A percentile compares a stretch with the other conserved stretches of the same genome.
These are phyloP conservation scores for Eucera pruinosa DNA, from an alignment of 2,888 invertebrate species.

Conservation along the genomic window DNA sequence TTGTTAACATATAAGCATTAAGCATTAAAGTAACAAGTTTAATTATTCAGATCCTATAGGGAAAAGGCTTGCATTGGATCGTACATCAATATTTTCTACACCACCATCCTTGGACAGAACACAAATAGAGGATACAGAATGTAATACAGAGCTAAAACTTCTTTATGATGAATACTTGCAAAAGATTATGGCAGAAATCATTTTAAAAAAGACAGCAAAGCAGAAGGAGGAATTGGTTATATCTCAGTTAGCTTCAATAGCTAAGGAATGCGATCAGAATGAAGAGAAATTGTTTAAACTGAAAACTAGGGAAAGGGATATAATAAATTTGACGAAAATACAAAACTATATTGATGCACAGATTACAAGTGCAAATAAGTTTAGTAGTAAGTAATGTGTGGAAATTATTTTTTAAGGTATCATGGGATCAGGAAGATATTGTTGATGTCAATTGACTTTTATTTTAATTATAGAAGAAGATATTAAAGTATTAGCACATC, in stretches of 20 bases:
- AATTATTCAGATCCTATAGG: slow-evolving; percentile 18
- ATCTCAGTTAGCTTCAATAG: slow-evolving; percentile 61
- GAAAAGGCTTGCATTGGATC: slow-evolving; percentile 17
- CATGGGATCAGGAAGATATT: not conserved
- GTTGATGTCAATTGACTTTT: not conserved
- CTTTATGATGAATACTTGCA: slow-evolving; percentile 72
- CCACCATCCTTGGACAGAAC: slow-evolving; percentile 36
- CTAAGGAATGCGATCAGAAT: slow-evolving; percentile 64
- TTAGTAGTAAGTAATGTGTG: slow-evolving; percentile 52
- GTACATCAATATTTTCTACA: slow-evolving; percentile 45
- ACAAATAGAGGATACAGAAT: slow-evolving; percentile 53
- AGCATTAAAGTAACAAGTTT: not conserved
- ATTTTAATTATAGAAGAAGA: slow-evolving; percentile 58
- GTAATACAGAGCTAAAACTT: slow-evolving; percentile 60
- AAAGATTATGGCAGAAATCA: slow-evolving; percentile 54
- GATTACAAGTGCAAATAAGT: slow-evolving; percentile 41
- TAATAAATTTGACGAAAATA: slow-evolving; percentile 53
- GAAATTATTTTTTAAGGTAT: not conserved
- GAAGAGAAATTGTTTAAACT: slow-evolving; percentile 60
- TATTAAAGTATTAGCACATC: slow-evolving; percentile 45
- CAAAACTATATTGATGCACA: slow-evolving; percentile 68
- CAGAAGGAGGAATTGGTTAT: slow-evolving; percentile 54
- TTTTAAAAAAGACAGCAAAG: slow-evolving; percentile 65
- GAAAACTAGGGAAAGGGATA: slow-evolving; percentile 64
- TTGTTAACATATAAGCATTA: not conserved